Base-by-base conservation (phyloP, 2,888 invertebrate genomes). In the Tachina lurida region DNA sequence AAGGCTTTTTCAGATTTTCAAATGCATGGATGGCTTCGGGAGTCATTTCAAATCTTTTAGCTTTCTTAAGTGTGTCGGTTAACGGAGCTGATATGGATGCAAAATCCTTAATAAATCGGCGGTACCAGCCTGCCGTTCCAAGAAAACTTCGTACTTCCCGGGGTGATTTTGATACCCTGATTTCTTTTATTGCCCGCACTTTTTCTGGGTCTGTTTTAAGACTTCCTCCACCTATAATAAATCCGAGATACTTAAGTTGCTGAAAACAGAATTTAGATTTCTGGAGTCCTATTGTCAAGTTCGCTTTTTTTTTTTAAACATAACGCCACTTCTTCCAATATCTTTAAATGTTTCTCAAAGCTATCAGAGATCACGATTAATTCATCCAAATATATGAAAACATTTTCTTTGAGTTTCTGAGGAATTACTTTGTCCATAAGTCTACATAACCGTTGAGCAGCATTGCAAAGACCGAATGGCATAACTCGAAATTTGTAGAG, bases 321-420 rank as follows among this genome's bases (percentile, higher is more conserved):
- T 31, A 31, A 31, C 4, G 31, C 31, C 31, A 31, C 31, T 31
- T 71, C 65, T 7, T 13, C 15, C 3, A 79, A 45, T 2, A 71
- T 12, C 3, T 43, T 13, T 2, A 78, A 1, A 39, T 78, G 70
- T 22, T 71, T 56, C 10, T 63, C 31, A 15, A 87, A 87, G 15
- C 65, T 67, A 39, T 54, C 15, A 0, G 83, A 70, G 1, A 86
- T 83, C 0, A 86, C 70, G 12, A 88, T 22, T 2, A 84, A 31
- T 19, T 87, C 87, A 22, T 88, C 87, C 10, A 87, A 39, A 56
- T 87, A 87, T 4, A 87, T 49, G 0, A 47, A 47, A 12, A 47
- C 47, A 13, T 15, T 47, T 15, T 47, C 47, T 47, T 15, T 13
- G 47, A 47, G 47, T 15, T 15, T 12, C 47, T 12, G 13, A 12